Percentiles rank a stretch among this genome's conserved stretches.
Conservation (phyloP, 2,113 vertebrate species). For the Delphinapterus leucas region DNA sequence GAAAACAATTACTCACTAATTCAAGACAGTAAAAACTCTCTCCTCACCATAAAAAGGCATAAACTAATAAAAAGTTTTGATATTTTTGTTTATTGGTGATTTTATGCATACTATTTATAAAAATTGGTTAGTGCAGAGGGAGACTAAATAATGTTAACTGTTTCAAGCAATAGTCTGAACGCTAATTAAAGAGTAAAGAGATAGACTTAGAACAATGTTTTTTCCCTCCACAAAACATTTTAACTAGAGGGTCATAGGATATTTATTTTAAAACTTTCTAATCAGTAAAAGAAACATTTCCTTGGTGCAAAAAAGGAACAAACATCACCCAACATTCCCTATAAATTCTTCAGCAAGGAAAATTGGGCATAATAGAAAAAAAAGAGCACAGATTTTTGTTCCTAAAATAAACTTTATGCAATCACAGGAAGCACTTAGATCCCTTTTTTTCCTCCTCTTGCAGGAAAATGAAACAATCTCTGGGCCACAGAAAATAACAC, state of each 20-base stretch:
- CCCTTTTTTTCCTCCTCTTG: not conserved
- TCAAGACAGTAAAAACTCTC: slow-evolving; percentile 30
- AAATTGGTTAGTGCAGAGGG: not conserved
- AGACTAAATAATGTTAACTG: not conserved
- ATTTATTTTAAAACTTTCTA: slow-evolving; percentile 41
- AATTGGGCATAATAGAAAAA: not conserved
- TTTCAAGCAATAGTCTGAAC: not conserved
- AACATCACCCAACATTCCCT: not conserved
- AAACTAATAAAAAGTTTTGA: not conserved
- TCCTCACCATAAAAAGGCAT: slow-evolving; percentile 9
- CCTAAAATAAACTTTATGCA: slow-evolving; percentile 68
- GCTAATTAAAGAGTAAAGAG: not conserved
- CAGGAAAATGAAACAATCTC: slow-evolving; percentile 70
- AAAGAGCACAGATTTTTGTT: slow-evolving; percentile 26
- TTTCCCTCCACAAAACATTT: not conserved
- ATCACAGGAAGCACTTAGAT: slow-evolving; percentile 56
- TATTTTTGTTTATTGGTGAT: slow-evolving; percentile 14
- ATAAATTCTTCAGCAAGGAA: slow-evolving; percentile 53
- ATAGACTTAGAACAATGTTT: not conserved
- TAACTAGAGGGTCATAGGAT: not conserved
- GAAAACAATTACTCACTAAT: slow-evolving; percentile 58
- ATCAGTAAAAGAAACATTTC: slow-evolving; percentile 38
- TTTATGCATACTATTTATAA: not conserved
- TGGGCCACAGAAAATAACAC: slow-evolving; percentile 76
- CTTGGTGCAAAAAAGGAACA: slow-evolving; percentile 15